Conservation (phyloP, 2,113 vertebrate species). For the Platichthys flesus region DNA sequence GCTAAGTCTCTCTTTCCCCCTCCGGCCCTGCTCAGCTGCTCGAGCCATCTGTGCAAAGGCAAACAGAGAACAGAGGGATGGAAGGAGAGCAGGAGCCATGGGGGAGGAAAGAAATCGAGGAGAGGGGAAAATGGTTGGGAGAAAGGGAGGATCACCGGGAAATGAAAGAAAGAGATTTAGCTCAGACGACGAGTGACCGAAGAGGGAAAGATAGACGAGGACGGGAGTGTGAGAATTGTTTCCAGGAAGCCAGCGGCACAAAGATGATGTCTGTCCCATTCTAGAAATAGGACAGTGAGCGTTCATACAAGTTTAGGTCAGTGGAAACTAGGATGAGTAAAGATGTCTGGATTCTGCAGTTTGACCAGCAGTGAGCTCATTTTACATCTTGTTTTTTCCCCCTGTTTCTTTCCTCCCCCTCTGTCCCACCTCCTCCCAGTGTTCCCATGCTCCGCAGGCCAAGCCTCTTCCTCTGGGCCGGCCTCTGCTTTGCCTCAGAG, state of each 20-base stretch:
- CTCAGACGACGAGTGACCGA: conserved; percentile 44
- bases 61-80: conserved; percentile 79
- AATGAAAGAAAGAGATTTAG: conserved; percentile 42
- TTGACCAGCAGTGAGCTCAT: conserved; percentile 64
- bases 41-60: conserved; percentile 80
- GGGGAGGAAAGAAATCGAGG: conserved; percentile 29
- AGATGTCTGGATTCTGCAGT: conserved; percentile 67
- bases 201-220: conserved; percentile 39
- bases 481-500: conserved; percentile 52
- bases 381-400: conserved; percentile 47
- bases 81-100: conserved; percentile 43
- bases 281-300: conserved; percentile 58
- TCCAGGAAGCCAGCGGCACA: conserved; percentile 50
- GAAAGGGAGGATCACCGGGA: conserved; percentile 39
- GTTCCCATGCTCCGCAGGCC: conserved; percentile 76
- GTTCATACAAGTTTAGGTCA: conserved; percentile 54
- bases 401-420: conserved; percentile 6
- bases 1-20: conserved; percentile 45
- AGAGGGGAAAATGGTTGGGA: conserved; percentile 29
- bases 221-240: conserved; percentile 35
- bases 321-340: conserved; percentile 73
- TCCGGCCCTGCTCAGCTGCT: conserved; percentile 82
- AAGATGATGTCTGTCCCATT: conserved; percentile 61
- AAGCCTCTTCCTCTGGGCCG: conserved; percentile 68
- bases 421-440: conserved; percentile 21